phyloP scores from a whole-genome alignment of 2,888 invertebrate species.

The Caenorhabditis sp. region DNA sequence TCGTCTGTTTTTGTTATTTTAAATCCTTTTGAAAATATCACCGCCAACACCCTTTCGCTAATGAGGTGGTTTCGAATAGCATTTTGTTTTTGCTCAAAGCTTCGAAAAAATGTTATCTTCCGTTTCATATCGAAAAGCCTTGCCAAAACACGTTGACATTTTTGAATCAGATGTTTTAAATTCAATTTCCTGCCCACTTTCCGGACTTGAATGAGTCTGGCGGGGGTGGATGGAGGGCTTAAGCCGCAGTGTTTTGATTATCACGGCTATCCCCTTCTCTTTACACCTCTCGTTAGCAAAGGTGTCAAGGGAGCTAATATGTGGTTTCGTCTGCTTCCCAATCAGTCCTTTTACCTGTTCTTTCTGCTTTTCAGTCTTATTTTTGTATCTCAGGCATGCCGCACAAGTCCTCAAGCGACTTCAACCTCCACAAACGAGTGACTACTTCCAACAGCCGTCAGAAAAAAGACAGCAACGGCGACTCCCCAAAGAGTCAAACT shows the following conservation, averaged over 20 bases:
- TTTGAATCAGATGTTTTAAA: constrained; percentile 5
- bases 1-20: neutral
- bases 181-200: constrained; percentile 46
- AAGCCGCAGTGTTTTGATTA: no score
- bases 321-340: neutral
- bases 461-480: constrained; percentile 43
- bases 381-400: constrained; percentile 48
- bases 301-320: constrained; percentile 8
- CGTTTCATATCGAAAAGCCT: neutral
- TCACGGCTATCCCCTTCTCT: no score
- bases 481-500: constrained; percentile 49
- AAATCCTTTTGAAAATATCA: constrained; percentile 10
- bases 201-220: constrained; percentile 20
- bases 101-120: constrained; percentile 1
- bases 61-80: constrained; percentile 21
- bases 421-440: constrained; percentile 56
- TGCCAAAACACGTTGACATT: constrained; percentile 8
- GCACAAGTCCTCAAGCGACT: constrained; percentile 56
- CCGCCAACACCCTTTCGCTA: constrained; percentile 10
- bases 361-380: neutral
- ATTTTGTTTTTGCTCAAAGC: constrained; percentile 9
- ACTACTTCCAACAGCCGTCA: constrained; percentile 14
- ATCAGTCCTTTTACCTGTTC: neutral
- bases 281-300: neutral
- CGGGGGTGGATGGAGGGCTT: neutral